Evolutionary conservation across 2,888 invertebrate genomes (phyloP).

Genomic region (Lithophane leautieri): DNA sequence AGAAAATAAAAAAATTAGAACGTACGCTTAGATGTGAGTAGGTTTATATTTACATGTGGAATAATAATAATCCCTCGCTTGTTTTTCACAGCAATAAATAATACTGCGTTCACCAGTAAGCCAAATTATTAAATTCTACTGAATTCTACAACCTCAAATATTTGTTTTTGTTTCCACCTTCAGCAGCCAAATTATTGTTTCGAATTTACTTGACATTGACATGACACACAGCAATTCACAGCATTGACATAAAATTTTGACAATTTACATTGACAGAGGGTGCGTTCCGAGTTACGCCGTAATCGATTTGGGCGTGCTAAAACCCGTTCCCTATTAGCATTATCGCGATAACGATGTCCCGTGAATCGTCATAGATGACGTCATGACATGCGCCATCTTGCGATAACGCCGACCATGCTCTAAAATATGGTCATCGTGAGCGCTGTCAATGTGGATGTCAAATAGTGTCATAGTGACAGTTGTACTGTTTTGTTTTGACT

Average conservation of each 20-base stretch:
- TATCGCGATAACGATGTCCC: too few species aligned
- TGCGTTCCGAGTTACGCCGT: too few species aligned
- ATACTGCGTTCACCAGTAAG: not conserved
- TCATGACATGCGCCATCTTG: too few species aligned
- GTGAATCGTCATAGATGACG: too few species aligned
- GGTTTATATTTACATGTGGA: conserved; percentile 5
- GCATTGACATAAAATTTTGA: not conserved
- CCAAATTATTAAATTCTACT: not conserved
- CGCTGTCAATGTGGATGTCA: too few species aligned
- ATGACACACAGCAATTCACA: not conserved
- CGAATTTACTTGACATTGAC: not conserved
- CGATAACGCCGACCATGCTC: too few species aligned
- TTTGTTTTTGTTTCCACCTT: not conserved
- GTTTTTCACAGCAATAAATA: not conserved
- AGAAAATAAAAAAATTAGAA: not conserved
- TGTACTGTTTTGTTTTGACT: too few species aligned
- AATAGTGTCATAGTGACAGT: too few species aligned
- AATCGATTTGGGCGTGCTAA: too few species aligned
- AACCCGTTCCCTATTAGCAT: too few species aligned
- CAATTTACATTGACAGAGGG: not conserved
- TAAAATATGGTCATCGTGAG: too few species aligned
- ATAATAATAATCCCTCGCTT: conserved; percentile 5
- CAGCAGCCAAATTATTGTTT: not conserved
- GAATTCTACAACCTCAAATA: not conserved
- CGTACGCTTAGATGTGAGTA: not conserved